Evolutionary conservation across 2,113 vertebrate species (phyloP), one percentile per base, ranked within the genome.

Genomic region (Ammodytes marinus): DNA sequence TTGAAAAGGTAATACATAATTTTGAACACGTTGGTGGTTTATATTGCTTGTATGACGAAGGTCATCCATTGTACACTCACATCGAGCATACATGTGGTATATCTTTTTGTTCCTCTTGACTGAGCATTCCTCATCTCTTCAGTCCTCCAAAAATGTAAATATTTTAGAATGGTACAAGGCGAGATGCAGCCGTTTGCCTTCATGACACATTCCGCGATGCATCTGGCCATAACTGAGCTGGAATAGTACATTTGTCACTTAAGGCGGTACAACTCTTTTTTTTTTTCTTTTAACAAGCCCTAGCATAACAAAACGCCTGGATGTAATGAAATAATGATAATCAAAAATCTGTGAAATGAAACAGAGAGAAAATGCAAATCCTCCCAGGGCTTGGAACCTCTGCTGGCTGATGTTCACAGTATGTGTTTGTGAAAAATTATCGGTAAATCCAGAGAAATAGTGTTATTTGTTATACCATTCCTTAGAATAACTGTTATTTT

Each of bases 201-300:
- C n/a, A 5, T 46, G 59, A 46, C 12, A 65, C 43, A 43, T 74
- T 50, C 42, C 47, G 52, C 63, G 73, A 60, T 66, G 64, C 50
- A 69, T 47, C 60, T 68, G 46, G 19, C 19, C 50, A 43, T 43
- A 66, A 69, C 71, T 47, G 63, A 75, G 47, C 54, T 68, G 19
- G 39, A 84, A 74, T 12, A 66, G 61, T 60, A 82, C 54, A 76
- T 80, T 80, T 70, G 13, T 78, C 54, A 80, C 79, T 78, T 50
- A 2, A 64, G 74, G 77, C 84, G 42, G 39, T 55, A 65, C n/a
- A 0, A 45, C n/a, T 63, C 52, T 82, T 76, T 79, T 82, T 76
- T 79, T 82, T 74, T 58, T 60, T 66, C n/a, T 39, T 52, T 59
- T 27, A 12, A 11, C 8, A 70, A 83, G 60, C 45, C 55, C 54